Conservation (phyloP, 1,140 invertebrate species). For the Diploscapter pachys region DNA sequence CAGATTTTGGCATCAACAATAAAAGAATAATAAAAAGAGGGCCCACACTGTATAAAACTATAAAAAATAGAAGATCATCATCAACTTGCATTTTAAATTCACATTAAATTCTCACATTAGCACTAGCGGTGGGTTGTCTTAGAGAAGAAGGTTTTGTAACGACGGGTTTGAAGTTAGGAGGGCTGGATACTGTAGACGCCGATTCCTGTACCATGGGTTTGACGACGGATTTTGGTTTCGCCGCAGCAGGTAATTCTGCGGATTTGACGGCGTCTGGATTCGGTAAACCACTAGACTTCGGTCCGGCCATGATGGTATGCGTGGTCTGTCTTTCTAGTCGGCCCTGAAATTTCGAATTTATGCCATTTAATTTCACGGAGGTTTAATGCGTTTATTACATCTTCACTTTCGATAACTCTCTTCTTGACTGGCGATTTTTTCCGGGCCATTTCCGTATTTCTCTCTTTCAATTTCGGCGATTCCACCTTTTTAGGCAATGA, state of each 20-base stretch:
- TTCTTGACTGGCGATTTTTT: conserved; percentile 30
- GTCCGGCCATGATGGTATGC: conserved; percentile 48
- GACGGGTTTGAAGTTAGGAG: no score
- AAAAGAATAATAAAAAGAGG: no score
- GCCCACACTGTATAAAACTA: no score
- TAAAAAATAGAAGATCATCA: no score
- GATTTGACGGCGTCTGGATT: conserved; percentile 4
- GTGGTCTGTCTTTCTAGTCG: conserved; percentile 45
- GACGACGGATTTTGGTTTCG: conserved; percentile 51
- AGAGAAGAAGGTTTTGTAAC: no score
- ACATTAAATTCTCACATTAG: no score
- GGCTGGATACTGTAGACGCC: not conserved
- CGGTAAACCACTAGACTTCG: conserved; percentile 32
- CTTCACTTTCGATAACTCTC: conserved; percentile 24
- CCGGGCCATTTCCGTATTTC: conserved; percentile 8
- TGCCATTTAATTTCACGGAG: no score
- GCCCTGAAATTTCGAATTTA: not conserved
- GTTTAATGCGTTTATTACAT: not conserved
- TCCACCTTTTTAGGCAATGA: no score
- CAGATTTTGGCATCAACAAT: no score
- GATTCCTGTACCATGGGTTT: conserved; percentile 50
- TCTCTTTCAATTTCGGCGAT: not conserved
- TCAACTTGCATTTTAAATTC: no score
- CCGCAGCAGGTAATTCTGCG: conserved; percentile 6
- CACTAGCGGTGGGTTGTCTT: no score